Evolutionary conservation across 30 jellyfish, hydroid and myxozoan genomes (phyloP).

Genomic region (Turritopsis dohrnii): DNA sequence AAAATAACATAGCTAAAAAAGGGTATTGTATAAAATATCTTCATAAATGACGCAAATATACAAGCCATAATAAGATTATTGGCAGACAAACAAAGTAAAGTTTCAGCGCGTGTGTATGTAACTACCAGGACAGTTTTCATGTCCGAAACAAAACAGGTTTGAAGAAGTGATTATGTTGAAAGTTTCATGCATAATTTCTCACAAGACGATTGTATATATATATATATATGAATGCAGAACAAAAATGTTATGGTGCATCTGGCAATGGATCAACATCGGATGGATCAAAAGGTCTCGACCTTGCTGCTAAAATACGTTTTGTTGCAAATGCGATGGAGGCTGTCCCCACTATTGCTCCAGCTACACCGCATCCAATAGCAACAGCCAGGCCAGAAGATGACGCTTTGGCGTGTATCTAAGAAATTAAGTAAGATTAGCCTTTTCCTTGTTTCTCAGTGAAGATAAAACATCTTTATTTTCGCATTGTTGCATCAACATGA

Average conservation of each 20-base stretch:
- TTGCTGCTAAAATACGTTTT: conserved; percentile 69
- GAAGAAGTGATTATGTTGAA: background rate
- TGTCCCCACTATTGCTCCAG: conserved; percentile 95
- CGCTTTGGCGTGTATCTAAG: conserved; percentile 43
- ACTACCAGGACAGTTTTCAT: background rate
- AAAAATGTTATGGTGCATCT: conserved; percentile 62
- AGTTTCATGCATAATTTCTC: background rate
- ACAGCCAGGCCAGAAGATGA: conserved; percentile 92
- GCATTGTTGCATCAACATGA: too few relatives aligned
- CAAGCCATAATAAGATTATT: background rate
- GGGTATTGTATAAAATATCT: background rate
- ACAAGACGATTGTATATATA: background rate
- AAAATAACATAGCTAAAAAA: background rate
- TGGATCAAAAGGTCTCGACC: conserved; percentile 62
- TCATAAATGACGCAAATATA: background rate
- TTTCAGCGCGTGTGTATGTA: background rate
- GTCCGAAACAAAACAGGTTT: background rate
- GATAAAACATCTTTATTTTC: too few relatives aligned
- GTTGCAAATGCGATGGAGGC: conserved; percentile 97
- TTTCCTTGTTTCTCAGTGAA: background rate
- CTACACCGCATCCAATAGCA: conserved; percentile 97
- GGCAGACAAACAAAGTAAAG: background rate
- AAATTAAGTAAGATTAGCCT: background rate
- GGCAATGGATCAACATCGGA: conserved; percentile 86
- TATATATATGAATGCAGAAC: too few relatives aligned